Base-by-base conservation (phyloP, 1,140 invertebrate genomes). In the Phymastichus coffea region DNA sequence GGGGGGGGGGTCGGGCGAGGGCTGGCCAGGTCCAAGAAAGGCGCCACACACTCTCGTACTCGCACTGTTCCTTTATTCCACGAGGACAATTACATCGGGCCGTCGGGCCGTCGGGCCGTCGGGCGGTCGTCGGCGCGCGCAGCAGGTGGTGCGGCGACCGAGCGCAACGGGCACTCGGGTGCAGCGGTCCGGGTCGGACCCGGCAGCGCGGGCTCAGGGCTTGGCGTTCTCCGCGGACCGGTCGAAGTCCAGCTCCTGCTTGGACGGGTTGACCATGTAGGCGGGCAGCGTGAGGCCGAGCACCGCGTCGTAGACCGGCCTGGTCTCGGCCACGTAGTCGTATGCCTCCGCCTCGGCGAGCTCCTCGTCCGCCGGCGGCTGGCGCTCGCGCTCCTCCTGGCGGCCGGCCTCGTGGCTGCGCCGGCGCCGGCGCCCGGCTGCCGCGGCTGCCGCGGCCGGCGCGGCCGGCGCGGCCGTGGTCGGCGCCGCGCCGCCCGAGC, bases 201-300 rank as follows among this genome's bases (percentile, higher is more conserved):
- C n/a, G n/a, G n/a, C n/a, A n/a, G 28, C 28, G 12, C 28, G 28
- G 28, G 12, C 2, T 51, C 17, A 59, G 19, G 53, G 46, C 9
- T 28, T 52, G 6, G 40, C 41, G 6, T 59, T 59, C 23, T 48
- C 66, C 19, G 77, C 63, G 9, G 69, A 33, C 66, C 84, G 83
- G 65, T 89, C 87, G 66, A 89, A 88, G 44, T 84, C 81, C 59
- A 74, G 76, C 71, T 90, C 87, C 53, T 85, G 83, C 41, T 87
- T 85, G 23, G 86, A 87, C 67, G 81, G 84, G 33, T 81, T 76
- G 23, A 88, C 66, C 87, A 89, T 88, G 66, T 83, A 89, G 57
- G 80, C 82, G 0, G 88, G 88, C 35, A 90, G 72, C 14, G 82
- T 82, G 4, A 87, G 78, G 17, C 85, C 86, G 19, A 87, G 78